Evolutionary conservation across 1,140 invertebrate species (phyloP).

Genomic region (Zaprionus ornatus): DNA sequence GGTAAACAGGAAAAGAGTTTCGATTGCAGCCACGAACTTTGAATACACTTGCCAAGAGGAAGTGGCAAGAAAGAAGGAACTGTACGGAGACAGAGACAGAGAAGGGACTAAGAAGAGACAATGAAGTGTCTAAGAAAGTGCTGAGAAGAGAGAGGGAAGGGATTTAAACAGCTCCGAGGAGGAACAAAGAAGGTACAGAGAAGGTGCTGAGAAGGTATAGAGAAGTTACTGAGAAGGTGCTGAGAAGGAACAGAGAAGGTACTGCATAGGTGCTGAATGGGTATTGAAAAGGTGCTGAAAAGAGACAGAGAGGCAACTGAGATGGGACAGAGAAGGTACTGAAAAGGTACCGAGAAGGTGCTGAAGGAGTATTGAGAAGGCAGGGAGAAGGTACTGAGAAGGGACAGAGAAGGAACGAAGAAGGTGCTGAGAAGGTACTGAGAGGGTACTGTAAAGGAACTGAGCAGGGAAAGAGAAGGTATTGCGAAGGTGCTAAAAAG

Average conservation of each 20-base stretch:
- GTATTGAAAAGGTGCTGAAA: too few species aligned
- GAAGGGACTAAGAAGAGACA: too few species aligned
- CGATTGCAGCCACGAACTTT: background rate
- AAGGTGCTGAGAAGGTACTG: background rate
- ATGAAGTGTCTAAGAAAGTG: background rate
- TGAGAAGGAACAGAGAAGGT: too few species aligned
- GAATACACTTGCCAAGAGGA: constrained; percentile 3
- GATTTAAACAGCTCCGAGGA: too few species aligned
- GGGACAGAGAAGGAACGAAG: background rate
- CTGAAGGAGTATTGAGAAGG: too few species aligned
- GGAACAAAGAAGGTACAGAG: too few species aligned
- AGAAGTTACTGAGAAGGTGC: fast-evolving
- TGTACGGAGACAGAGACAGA: too few species aligned
- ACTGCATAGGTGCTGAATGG: too few species aligned
- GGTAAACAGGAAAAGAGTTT: background rate
- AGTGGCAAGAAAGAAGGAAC: too few species aligned
- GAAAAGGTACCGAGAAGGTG: background rate
- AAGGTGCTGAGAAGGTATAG: background rate
- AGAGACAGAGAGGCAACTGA: background rate
- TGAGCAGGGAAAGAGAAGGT: too few species aligned
- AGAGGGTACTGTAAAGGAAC: background rate
- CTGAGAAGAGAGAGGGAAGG: background rate
- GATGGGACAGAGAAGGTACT: background rate
- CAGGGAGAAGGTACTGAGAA: background rate
- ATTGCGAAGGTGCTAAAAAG: too few species aligned